phyloP scores from a whole-genome alignment of 2,797 vertebrate species.

The Poeciliopsis infans region DNA sequence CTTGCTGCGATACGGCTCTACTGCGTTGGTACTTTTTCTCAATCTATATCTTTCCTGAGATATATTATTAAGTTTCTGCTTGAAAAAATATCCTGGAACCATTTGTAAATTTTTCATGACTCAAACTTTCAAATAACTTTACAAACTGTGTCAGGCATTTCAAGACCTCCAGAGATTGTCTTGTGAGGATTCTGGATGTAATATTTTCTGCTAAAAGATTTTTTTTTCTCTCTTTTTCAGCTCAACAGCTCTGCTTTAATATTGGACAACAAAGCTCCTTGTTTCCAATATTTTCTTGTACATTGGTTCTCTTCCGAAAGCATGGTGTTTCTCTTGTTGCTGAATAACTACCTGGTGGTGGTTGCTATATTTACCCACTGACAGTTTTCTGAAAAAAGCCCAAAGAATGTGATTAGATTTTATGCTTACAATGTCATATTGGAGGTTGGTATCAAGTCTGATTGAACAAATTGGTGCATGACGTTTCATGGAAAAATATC shows the following conservation, averaged over 20 bases:
- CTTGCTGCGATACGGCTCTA: background rate
- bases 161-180: background rate
- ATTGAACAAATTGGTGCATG: background rate
- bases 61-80: background rate
- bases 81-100: constrained; percentile 1
- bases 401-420: background rate
- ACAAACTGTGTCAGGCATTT: constrained; percentile 2
- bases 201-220: background rate
- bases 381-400: background rate
- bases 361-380: background rate
- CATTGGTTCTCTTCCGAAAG: background rate
- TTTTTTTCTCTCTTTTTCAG: background rate
- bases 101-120: background rate
- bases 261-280: background rate
- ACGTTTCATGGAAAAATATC: background rate
- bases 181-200: background rate
- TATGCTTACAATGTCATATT: background rate
- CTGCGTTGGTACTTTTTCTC: background rate
- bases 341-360: background rate
- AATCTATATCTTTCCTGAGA: background rate
- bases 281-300: background rate
- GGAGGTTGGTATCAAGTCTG: background rate
- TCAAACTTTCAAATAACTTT: constrained; percentile 7
- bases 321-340: background rate
- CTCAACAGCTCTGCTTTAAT: background rate